Percentiles rank a stretch among this genome's conserved stretches.
Evolutionary conservation across 1,140 invertebrate species (phyloP).

Genomic region (Bombus consobrinus): DNA sequence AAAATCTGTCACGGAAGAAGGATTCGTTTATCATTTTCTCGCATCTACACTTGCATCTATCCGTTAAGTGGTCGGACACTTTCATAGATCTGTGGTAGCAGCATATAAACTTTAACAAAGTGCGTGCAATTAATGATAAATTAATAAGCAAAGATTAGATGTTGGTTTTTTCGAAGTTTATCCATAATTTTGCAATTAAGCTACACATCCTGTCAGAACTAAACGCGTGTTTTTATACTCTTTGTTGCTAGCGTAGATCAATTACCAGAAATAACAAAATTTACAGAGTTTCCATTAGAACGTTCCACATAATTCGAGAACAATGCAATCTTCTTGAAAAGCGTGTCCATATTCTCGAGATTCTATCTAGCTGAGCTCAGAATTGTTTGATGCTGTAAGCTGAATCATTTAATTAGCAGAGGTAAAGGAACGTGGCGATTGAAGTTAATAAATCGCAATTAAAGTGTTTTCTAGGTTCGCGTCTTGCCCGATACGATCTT

Average conservation of each 20-base stretch:
- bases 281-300: not conserved
- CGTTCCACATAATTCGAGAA: not conserved
- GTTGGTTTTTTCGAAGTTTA: no score
- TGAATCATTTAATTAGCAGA: conserved; percentile 47
- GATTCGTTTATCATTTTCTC: not conserved
- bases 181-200: no score
- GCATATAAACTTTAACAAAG: no score
- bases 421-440: not conserved
- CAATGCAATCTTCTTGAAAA: not conserved
- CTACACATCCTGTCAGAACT: no score
- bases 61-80: not conserved
- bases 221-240: no score
- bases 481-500: conserved; percentile 29
- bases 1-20: conserved; percentile 6
- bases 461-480: conserved; percentile 28
- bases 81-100: not conserved
- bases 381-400: not conserved
- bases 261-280: not conserved
- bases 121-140: no score
- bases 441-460: conserved; percentile 45
- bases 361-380: conserved; percentile 6
- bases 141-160: no score
- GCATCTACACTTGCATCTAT: no score
- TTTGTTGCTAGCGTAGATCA: not conserved
- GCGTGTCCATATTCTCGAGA: not conserved